These are phyloP conservation scores for Nineta flava DNA, from an alignment of 2,888 invertebrate genomes.

Conservation along the genomic window DNA sequence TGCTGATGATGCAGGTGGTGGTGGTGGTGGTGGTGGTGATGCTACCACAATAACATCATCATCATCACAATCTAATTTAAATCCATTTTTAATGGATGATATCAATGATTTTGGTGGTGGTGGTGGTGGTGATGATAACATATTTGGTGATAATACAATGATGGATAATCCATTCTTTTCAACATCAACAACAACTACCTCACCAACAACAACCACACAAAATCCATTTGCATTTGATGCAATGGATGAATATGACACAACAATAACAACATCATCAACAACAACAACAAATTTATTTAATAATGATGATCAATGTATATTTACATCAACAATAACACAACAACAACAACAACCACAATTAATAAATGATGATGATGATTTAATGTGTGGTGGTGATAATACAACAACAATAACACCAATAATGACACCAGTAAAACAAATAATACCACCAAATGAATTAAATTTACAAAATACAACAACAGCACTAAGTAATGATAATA, in stretches of 20 bases:
- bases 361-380: conserved; percentile 7
- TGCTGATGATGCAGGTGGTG: conserved; percentile 33
- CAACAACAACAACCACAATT: conserved; percentile 7
- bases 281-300: conserved; percentile 4
- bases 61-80: conserved; percentile 35
- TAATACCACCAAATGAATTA: conserved; percentile 24
- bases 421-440: background rate
- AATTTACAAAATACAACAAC: conserved; percentile 25
- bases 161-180: conserved; percentile 55
- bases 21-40: too few relatives aligned
- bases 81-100: conserved; percentile 51
- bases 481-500: conserved; percentile 15
- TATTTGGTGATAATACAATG: background rate
- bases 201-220: conserved; percentile 27
- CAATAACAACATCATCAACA: background rate
- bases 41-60: conserved; percentile 14
- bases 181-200: conserved; percentile 22
- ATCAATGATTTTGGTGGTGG: conserved; percentile 19
- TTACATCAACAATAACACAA: conserved; percentile 4
- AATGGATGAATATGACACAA: conserved; percentile 22
- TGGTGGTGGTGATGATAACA: conserved; percentile 15
- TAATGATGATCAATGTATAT: conserved; percentile 8
- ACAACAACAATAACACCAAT: conserved; percentile 29
- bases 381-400: conserved; percentile 10
- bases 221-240: conserved; percentile 48